Evolutionary conservation across 2,888 invertebrate species (phyloP).

Genomic region (Eurytoma adleriae): DNA sequence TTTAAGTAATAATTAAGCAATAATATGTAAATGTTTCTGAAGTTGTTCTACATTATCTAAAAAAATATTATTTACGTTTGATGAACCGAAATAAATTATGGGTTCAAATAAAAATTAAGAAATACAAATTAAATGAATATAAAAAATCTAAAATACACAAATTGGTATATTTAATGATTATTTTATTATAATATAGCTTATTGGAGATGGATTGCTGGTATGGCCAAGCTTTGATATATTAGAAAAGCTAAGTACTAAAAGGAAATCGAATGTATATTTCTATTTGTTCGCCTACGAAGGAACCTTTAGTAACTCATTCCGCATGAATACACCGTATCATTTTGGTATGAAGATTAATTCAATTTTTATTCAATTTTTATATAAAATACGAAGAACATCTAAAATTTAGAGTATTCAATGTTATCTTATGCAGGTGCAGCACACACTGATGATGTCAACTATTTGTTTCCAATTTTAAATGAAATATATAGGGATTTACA

Average conservation of each 20-base stretch:
- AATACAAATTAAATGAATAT: no score
- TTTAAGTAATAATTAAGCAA: no score
- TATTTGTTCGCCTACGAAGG: conserved; percentile 67
- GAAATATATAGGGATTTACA: conserved; percentile 51
- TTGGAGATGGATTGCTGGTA: conserved; percentile 59
- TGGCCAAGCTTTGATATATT: conserved; percentile 61
- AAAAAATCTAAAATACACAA: no score
- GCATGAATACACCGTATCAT: conserved; percentile 34
- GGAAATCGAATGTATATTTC: conserved; percentile 65
- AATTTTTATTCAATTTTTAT: neutral
- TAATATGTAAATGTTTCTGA: no score
- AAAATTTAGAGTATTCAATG: neutral
- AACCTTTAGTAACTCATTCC: conserved; percentile 62
- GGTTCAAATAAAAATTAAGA: no score
- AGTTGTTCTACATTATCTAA: no score
- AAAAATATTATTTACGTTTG: no score
- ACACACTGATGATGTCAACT: conserved; percentile 69
- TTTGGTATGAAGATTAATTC: conserved; percentile 60
- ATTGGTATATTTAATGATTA: no score
- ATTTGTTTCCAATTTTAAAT: conserved; percentile 66
- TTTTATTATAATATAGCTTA: conserved; percentile 57
- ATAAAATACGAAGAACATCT: neutral
- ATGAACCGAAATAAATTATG: no score
- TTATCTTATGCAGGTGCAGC: conserved; percentile 59
- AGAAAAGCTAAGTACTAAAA: conserved; percentile 57